A percentile compares a stretch with the other conserved stretches of the same genome.
Evolutionary conservation across 2,888 invertebrate species (phyloP).

Genomic region (Latheticus oryzae): DNA sequence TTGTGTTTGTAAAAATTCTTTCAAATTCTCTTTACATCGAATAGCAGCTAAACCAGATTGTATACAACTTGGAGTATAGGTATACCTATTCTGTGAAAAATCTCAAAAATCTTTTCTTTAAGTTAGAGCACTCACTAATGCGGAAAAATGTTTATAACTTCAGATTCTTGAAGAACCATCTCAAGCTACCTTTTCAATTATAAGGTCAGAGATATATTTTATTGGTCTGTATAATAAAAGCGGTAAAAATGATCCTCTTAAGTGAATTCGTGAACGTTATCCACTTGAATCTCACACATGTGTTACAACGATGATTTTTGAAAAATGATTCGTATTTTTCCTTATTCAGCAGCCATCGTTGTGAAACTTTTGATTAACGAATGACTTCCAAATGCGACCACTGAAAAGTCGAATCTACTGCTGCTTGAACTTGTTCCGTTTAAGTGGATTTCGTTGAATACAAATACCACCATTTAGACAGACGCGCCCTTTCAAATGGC

Average conservation of each 20-base stretch:
- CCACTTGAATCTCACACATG: slow-evolving; percentile 2
- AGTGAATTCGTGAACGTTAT: slow-evolving; percentile 47
- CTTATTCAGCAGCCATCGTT: slow-evolving; percentile 43
- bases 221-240: slow-evolving; percentile 24
- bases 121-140: no score
- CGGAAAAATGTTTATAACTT: slow-evolving; percentile 27
- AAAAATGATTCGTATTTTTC: slow-evolving; percentile 22
- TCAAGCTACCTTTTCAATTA: slow-evolving; percentile 49
- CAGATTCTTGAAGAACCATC: slow-evolving; percentile 45
- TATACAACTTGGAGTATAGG: no score
- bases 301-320: slow-evolving; percentile 23
- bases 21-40: no score
- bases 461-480: slow-evolving; percentile 40
- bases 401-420: slow-evolving; percentile 17
- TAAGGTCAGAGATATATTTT: slow-evolving; percentile 33
- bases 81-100: no score
- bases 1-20: no score
- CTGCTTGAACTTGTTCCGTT: slow-evolving; percentile 27
- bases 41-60: no score
- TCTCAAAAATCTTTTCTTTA: slow-evolving; percentile 28
- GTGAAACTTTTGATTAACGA: slow-evolving; percentile 55
- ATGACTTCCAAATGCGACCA: slow-evolving; percentile 48
- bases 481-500: slow-evolving; percentile 26
- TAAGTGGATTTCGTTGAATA: slow-evolving; percentile 40
- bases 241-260: slow-evolving; percentile 60